These are phyloP conservation scores for Argyresthia albistria DNA, from an alignment of 2,888 invertebrate genomes.

Conservation along the genomic window DNA sequence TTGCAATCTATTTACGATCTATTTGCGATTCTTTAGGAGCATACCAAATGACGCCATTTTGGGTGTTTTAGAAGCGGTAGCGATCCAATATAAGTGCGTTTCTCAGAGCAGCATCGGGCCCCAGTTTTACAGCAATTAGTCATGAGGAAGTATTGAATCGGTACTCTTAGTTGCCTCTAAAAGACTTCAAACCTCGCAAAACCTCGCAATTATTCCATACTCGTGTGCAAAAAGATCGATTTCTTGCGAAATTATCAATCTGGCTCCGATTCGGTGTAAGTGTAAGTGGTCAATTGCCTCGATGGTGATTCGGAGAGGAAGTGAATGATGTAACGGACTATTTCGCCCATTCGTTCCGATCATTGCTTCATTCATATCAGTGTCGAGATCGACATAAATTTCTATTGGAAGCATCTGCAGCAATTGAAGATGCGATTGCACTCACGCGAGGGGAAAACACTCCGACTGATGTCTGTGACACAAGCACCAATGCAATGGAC, in stretches of 20 bases:
- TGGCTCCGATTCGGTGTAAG: slow-evolving; percentile 12
- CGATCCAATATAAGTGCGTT: too few species aligned
- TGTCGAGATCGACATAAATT: slow-evolving; percentile 17
- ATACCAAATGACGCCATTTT: too few species aligned
- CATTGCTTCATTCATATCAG: slow-evolving; percentile 1
- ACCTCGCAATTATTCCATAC: slow-evolving; percentile 21
- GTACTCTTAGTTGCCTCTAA: too few species aligned
- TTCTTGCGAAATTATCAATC: slow-evolving; percentile 30
- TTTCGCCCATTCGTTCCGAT: slow-evolving; percentile 21
- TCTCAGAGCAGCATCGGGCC: too few species aligned
- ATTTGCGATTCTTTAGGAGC: too few species aligned
- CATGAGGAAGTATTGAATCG: too few species aligned
- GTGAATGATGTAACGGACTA: slow-evolving; percentile 14
- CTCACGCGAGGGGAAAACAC: slow-evolving; percentile 32
- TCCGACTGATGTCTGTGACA: not conserved
- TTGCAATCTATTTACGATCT: too few species aligned
- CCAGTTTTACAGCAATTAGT: too few species aligned
- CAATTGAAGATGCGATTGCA: slow-evolving; percentile 29
- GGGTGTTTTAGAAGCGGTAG: too few species aligned
- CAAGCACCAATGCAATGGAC: too few species aligned
- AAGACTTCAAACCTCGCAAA: too few species aligned
- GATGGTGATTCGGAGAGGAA: not conserved
- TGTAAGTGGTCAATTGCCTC: not conserved
- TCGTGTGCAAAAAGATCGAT: slow-evolving; percentile 21
- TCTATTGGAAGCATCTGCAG: slow-evolving; percentile 27